Base-by-base conservation (phyloP, 2,888 invertebrate species). In the Stenodema calcarata region DNA sequence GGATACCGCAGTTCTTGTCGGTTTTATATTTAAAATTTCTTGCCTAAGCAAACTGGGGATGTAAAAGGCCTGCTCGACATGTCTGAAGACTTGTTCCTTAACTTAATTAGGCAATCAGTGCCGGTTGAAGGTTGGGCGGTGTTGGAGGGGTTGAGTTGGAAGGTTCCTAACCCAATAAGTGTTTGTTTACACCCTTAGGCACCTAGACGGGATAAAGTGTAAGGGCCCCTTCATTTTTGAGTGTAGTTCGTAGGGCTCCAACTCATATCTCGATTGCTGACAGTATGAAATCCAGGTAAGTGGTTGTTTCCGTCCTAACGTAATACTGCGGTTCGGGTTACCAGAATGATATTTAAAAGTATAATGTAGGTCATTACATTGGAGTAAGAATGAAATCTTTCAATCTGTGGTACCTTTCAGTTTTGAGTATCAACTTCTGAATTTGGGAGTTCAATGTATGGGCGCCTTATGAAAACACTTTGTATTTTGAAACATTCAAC, bases 61-160 rank as follows among this genome's bases (percentile, higher is more conserved):
- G 78, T 41, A 44, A 78, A 44, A 78, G 78, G 14, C 14, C 44
- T 62, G 62, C 27, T 62, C 62, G 62, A 23, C 62, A 27, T 62
- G 42, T 23, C 44, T 78, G 23, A 78, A 12, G 44, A 78, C 78
- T 78, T 78, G 78, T 78, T 78, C 69, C 28, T 23, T 82, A 82
- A 82, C 82, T 82, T 69, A 69, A 69, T 82, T 82, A 69, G 28
- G 69, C 69, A 82, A 82, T 82, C 82, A 82, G 69, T 30, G 82
- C 42, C 35, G 28, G 50, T 81, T 1, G 81, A 6, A 28, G 81
- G 18, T 35, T 18, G 82, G 28, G 23, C 2, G 69, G 42, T n/a
- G n/a, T n/a, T n/a, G 69, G 78, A n/a, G 23, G 41, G 27, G 78
- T 78, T 12, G 78, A 75, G 35, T 27, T 78, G 78, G 78, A 9